phyloP scores from a whole-genome alignment of 2,888 invertebrate species.

The Gandaritis pyraliata region DNA sequence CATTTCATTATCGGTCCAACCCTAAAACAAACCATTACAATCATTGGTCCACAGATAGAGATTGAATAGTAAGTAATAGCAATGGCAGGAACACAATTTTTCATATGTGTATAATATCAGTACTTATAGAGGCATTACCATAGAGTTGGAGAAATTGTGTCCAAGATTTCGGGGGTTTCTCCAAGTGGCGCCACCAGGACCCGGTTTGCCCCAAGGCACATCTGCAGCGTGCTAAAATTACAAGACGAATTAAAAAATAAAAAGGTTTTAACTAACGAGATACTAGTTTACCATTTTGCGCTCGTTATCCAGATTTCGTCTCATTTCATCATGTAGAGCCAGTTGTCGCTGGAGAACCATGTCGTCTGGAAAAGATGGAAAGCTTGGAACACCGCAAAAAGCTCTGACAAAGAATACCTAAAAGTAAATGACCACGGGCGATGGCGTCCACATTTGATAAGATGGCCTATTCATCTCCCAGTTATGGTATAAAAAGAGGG shows the following conservation, averaged over 20 bases:
- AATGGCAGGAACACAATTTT: no score
- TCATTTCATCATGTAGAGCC: constrained; percentile 75
- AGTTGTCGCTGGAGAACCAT: constrained; percentile 83
- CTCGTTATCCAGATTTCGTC: constrained; percentile 75
- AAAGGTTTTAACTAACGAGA: constrained; percentile 1
- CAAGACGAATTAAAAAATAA: constrained; percentile 23
- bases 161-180: constrained; percentile 89
- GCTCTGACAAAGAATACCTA: no score
- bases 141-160: constrained; percentile 89
- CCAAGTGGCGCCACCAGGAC: constrained; percentile 90
- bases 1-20: constrained; percentile 78
- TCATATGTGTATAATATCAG: no score
- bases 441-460: no score
- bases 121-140: constrained; percentile 80
- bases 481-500: neutral
- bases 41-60: neutral
- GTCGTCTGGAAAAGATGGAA: constrained; percentile 76
- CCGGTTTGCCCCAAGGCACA: constrained; percentile 87
- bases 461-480: no score
- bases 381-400: no score
- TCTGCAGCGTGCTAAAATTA: constrained; percentile 70
- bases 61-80: no score
- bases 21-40: constrained; percentile 54
- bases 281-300: constrained; percentile 80
- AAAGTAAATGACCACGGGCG: no score